Base-by-base conservation (phyloP, 2,113 vertebrate species). In the Nibea albiflora region DNA sequence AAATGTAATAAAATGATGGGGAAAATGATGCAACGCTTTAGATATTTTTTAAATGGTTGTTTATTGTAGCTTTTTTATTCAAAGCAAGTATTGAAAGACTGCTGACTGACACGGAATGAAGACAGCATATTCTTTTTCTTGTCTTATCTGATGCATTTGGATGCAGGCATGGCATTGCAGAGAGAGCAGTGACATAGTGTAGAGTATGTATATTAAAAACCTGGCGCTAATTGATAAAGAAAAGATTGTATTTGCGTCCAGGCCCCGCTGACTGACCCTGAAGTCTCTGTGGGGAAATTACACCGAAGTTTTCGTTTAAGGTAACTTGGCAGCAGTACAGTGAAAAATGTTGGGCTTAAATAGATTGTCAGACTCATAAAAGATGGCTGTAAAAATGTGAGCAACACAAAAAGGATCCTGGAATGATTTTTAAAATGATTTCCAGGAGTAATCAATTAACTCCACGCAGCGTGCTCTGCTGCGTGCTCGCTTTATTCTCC, bases 361-460 rank as follows among this genome's bases (percentile, higher is more conserved):
- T 78, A 83, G 82, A 87, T 87, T 79, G 75, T 83, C 77, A 58
- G 70, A 69, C 39, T 5, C 52, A 87, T 80, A 79, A 85, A 85
- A 79, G 66, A 24, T 50, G 71, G 19, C 75, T 77, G 67, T 85
- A 89, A 88, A 76, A 74, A 76, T 79, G 35, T 76, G 50, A 82
- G 75, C 78, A 75, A 78, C 84, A 84, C 71, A 77, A 83, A 85
- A 80, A 78, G 44, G 76, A 85, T 76, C 80, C 71, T 22, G 71
- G 67, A 75, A 81, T 78, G 80, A 79, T 90, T 91, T 91, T 88
- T 39, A 42, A 47, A 65, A 76, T 62, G 72, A 90, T 91, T 86
- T 89, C 72, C 81, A 78, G 76, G 69, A 66, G 72, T 78, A 79
- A 83, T 85, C 82, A 72, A 82, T 89, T 88, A 83, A 79, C 89